Base-by-base conservation (phyloP, 2,113 vertebrate genomes). In the Ploceus nigricollis region DNA sequence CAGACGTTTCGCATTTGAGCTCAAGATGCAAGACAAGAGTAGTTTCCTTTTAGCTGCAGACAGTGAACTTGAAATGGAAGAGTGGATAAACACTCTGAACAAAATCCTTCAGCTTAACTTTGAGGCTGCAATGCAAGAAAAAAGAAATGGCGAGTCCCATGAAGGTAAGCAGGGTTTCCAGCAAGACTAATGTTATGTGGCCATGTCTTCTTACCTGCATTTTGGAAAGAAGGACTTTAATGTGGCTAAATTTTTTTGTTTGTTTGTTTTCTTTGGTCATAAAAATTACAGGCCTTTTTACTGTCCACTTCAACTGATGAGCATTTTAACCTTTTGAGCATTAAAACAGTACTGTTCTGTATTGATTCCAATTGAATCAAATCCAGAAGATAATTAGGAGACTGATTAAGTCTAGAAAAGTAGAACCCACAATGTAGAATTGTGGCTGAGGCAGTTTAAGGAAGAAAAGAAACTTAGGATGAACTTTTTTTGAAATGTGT, bases 21-120 rank as follows among this genome's bases (percentile, higher is more conserved):
- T 99, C 93, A 99, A 99, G 98, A 99, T 99, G 99, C 99, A 99
- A 95, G 99, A 99, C 96, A 99, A 99, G 97, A 99, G 99, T 88
- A 99, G 98, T 81, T 99, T 99, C 93, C 99, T 99, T 86, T 96
- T 99, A 97, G 99, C 99, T 23, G 98, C 99, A 13, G 99, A 99
- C 91, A 98, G 99, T 8, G 99, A 99, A 70, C 96, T 81, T 6
- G 99, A 99, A 98, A 99, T 99, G 99, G 99, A 99, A 79, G 99
- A 99, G 37, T 99, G 99, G 99, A 99, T 99, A 96, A 98, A 98
- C 88, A 98, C 98, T 3, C 97, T 99, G 66, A 99, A 99, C 97
- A 99, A 99, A 98, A 99, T 99, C 95, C 97, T 99, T 19, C 99
- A 99, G 96, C 99, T 98, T 96, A 99, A 99, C 91, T 99, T 99